A percentile compares a stretch with the other conserved stretches of the same genome.
Conservation (phyloP, 2,888 invertebrate genomes). For the Auanema sp. region DNA sequence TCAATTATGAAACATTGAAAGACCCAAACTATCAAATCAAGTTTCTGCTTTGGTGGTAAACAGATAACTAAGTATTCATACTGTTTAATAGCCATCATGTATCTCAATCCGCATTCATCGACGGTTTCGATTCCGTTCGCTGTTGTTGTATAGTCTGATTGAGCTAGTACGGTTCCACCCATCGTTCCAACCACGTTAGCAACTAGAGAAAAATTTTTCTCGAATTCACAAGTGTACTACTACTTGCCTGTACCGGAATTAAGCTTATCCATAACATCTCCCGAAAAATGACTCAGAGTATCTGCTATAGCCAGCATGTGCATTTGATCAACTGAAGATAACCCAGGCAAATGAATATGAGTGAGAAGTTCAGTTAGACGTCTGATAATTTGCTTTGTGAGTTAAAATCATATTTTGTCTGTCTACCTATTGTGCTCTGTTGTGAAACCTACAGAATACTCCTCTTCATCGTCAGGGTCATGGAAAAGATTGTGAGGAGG, state of each 20-base stretch:
- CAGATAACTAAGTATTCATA: conserved; percentile 91
- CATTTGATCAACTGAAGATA: conserved; percentile 81
- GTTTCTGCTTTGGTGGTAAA: conserved; percentile 84
- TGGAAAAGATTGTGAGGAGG: conserved; percentile 77
- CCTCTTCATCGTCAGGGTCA: conserved; percentile 71
- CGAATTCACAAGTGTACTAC: neutral
- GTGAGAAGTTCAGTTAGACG: conserved; percentile 85
- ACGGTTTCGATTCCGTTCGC: conserved; percentile 67
- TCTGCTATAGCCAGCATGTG: conserved; percentile 97
- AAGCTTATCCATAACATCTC: conserved; percentile 67
- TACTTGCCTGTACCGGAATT: conserved; percentile 7
- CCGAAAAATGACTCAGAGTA: conserved; percentile 74
- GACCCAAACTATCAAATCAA: conserved; percentile 62
- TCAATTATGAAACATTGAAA: conserved; percentile 22
- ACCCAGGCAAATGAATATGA: conserved; percentile 71
- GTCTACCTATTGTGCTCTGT: neutral
- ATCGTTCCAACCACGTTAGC: neutral
- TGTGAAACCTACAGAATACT: neutral
- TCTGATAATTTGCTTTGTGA: conserved; percentile 66
- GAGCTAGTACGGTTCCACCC: conserved; percentile 44
- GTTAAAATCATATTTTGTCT: too few relatives aligned
- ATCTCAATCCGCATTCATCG: conserved; percentile 95
- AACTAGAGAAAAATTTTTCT: conserved; percentile 3
- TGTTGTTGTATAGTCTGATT: conserved; percentile 53
- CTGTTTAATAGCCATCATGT: conserved; percentile 91